Evolutionary conservation across 2,113 vertebrate genomes (phyloP), one percentile per base, ranked within the genome.

Genomic region (Pseudopipra pipra): DNA sequence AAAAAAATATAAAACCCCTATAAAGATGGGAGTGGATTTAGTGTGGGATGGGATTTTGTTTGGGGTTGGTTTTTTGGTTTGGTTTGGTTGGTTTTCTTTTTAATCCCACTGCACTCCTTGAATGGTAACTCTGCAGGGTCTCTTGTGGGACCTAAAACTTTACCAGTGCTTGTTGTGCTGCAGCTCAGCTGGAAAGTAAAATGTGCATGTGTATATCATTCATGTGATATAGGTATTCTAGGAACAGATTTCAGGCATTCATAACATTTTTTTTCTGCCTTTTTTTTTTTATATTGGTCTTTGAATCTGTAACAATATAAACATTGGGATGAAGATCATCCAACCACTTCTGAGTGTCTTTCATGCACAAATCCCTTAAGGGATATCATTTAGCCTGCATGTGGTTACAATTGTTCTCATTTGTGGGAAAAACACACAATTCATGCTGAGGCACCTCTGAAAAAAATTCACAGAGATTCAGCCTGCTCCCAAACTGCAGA

Each of bases 381-480:
- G 59, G 19, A 5, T 58, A 62, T 76, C 16, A 52, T 76, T 91
- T 62, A 59, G 76, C 58, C 37, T 82, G 55, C 55, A 27, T 52
- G 47, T 47, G 82, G 55, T 87, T 93, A 59, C 67, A 55, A 1
- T 62, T 89, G 67, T 83, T 85, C 71, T 87, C 30, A 25, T 59
- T 74, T 86, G 77, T 91, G 75, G 78, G 78, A 71, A 93, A 95
- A 91, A 28, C n/a, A 77, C 52, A 83, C 46, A 87, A 22, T 79
- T 94, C 43, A 27, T 21, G 46, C 54, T 71, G 55, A 80, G 46
- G 30, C 70, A 85, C 18, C 70, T 89, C 74, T 82, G 70, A 73
- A 71, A 94, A 76, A 67, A 55, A 58, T 3, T n/a, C 59, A 46
- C 31, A 21, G 8, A 73, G 62, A 28, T 70, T 55, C 54, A 95